phyloP scores from a whole-genome alignment of 2,888 invertebrate genomes.

The Andrena camellia region DNA sequence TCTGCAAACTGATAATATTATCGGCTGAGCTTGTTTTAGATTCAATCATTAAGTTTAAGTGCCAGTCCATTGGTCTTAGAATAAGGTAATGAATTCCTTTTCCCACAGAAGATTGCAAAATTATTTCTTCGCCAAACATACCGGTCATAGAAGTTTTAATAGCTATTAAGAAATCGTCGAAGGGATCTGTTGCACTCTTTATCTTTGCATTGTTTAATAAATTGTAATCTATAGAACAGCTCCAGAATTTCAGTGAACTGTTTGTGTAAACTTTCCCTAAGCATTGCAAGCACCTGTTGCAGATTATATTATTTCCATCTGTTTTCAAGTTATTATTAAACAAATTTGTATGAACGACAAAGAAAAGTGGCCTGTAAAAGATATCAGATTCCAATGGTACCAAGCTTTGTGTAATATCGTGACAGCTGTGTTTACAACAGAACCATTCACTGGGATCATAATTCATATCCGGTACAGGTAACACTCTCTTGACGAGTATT shows the following conservation, averaged over 20 bases:
- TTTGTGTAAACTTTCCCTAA: conserved; percentile 73
- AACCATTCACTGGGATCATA: conserved; percentile 83
- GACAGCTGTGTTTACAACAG: conserved; percentile 77
- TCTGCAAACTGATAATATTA: conserved; percentile 66
- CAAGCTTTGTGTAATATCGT: conserved; percentile 60
- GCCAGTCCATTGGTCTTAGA: conserved; percentile 80
- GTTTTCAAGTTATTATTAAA: conserved; percentile 73
- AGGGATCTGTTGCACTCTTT: conserved; percentile 66
- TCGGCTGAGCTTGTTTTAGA: conserved; percentile 43
- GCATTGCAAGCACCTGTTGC: conserved; percentile 78
- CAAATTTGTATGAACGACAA: conserved; percentile 72
- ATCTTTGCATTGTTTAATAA: conserved; percentile 22
- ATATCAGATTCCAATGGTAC: conserved; percentile 77
- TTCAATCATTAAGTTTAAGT: conserved; percentile 78
- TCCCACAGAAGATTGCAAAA: conserved; percentile 75
- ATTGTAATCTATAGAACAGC: conserved; percentile 76
- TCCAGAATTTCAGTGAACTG: conserved; percentile 80
- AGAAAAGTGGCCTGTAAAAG: conserved; percentile 78
- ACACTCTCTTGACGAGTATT: conserved; percentile 74
- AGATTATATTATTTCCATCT: conserved; percentile 71
- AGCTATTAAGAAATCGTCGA: conserved; percentile 79
- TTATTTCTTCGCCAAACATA: conserved; percentile 75
- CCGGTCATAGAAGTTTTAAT: conserved; percentile 74
- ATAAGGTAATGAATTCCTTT: conserved; percentile 74
- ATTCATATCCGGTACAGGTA: conserved; percentile 79